A percentile compares a stretch with the other conserved stretches of the same genome.
phyloP scores from a whole-genome alignment of 2,888 invertebrate genomes.

The Epirrhoe alternata region DNA sequence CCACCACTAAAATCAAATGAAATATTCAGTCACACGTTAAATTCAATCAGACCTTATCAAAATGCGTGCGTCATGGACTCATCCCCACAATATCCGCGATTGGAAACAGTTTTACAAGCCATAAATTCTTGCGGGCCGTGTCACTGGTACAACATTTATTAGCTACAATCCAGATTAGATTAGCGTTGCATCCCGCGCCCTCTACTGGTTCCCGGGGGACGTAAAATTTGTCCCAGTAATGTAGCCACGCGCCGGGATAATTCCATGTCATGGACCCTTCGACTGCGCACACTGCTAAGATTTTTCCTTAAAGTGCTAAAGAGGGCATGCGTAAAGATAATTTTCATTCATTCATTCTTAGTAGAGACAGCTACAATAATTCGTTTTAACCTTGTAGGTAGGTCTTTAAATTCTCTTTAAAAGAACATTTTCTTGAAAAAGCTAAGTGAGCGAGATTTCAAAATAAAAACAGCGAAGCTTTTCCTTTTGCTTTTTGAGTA shows the following conservation, averaged over 20 bases:
- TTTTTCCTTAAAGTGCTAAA: neutral
- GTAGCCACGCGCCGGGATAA: constrained; percentile 83
- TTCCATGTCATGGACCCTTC: constrained; percentile 77
- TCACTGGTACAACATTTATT: constrained; percentile 83
- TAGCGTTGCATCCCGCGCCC: constrained; percentile 78
- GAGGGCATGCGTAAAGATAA: constrained; percentile 13
- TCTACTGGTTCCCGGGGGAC: constrained; percentile 67
- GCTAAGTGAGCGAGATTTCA: no score
- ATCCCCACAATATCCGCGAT: constrained; percentile 78
- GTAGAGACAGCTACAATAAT: no score
- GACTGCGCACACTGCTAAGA: constrained; percentile 40
- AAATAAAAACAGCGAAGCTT: no score
- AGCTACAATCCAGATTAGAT: constrained; percentile 84
- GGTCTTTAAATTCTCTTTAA: no score
- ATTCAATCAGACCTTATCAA: constrained; percentile 76
- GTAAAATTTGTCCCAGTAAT: constrained; percentile 82
- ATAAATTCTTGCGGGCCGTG: constrained; percentile 80
- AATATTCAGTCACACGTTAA: constrained; percentile 73
- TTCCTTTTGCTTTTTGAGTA: neutral
- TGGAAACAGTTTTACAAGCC: constrained; percentile 85
- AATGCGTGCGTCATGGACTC: constrained; percentile 58
- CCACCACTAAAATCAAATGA: constrained; percentile 56
- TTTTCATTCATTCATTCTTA: neutral
- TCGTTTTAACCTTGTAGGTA: no score
- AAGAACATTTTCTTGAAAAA: no score